These are phyloP conservation scores for Temnothorax ravouxi DNA, from an alignment of 2,888 invertebrate species.

Conservation along the genomic window DNA sequence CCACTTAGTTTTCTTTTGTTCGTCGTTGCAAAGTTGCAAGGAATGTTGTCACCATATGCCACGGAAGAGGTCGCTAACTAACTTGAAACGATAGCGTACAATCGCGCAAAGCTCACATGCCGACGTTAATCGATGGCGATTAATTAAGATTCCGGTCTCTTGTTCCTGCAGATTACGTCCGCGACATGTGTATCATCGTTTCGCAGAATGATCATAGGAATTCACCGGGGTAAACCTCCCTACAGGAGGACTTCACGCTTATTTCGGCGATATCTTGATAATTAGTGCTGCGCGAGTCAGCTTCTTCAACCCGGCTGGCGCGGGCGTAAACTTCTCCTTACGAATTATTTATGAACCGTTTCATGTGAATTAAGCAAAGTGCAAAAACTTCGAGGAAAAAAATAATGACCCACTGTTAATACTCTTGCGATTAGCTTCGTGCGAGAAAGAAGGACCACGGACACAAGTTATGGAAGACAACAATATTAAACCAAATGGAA, in stretches of 20 bases:
- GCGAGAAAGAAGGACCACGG: background rate
- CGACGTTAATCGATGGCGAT: slow-evolving; percentile 75
- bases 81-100: slow-evolving; percentile 59
- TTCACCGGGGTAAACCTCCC: background rate
- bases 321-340: slow-evolving; percentile 8
- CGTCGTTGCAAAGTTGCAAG: background rate
- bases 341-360: slow-evolving; percentile 44
- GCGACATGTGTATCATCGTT: slow-evolving; percentile 32
- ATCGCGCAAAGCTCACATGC: slow-evolving; percentile 50
- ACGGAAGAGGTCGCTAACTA: slow-evolving; percentile 58
- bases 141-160: slow-evolving; percentile 65
- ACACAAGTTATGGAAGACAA: background rate
- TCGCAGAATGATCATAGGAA: slow-evolving; percentile 23
- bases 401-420: background rate
- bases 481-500: background rate
- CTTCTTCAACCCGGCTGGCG: background rate
- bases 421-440: slow-evolving; percentile 24
- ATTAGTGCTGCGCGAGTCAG: slow-evolving; percentile 17
- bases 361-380: slow-evolving; percentile 12
- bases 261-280: slow-evolving; percentile 29
- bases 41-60: background rate
- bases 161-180: slow-evolving; percentile 18
- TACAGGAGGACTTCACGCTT: background rate
- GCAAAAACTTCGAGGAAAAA: background rate
- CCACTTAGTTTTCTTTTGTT: background rate